Conservation (phyloP, 2,797 vertebrate species). For the Gambusia yucatana region DNA sequence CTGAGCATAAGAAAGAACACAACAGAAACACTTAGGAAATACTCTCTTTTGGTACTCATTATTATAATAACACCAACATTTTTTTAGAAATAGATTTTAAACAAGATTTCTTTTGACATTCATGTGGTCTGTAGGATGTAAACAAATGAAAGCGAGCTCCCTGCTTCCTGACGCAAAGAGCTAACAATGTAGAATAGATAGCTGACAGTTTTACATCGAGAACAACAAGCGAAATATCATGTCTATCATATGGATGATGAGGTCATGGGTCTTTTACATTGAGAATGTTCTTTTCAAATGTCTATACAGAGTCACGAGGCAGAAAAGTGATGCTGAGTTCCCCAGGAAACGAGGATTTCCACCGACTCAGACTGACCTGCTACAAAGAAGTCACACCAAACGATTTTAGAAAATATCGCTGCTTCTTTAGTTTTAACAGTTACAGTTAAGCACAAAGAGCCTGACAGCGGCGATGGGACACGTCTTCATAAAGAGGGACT, state of each 20-base stretch:
- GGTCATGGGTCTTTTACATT: slow-evolving; percentile 57
- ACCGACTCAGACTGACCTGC: slow-evolving; percentile 49
- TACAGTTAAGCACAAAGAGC: slow-evolving; percentile 56
- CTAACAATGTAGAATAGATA: slow-evolving; percentile 37
- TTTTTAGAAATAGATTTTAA: slow-evolving; percentile 66
- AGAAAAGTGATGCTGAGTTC: slow-evolving; percentile 23
- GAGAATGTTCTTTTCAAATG: slow-evolving; percentile 31
- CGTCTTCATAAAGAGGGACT: slow-evolving; percentile 26
- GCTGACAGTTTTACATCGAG: slow-evolving; percentile 52
- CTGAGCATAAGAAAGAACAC: slow-evolving; percentile 43
- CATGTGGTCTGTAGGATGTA: slow-evolving; percentile 84
- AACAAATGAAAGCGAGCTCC: slow-evolving; percentile 70
- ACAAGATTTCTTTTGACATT: slow-evolving; percentile 77
- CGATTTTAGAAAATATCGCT: slow-evolving; percentile 64
- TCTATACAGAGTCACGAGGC: slow-evolving; percentile 55
- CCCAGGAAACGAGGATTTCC: slow-evolving; percentile 17
- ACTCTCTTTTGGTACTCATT: slow-evolving; percentile 57
- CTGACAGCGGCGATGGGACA: slow-evolving; percentile 35
- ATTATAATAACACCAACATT: slow-evolving; percentile 57
- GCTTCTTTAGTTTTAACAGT: slow-evolving; percentile 50
- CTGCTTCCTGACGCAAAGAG: slow-evolving; percentile 39
- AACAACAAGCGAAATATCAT: slow-evolving; percentile 57
- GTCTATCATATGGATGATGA: slow-evolving; percentile 41
- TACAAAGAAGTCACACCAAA: slow-evolving; percentile 68
- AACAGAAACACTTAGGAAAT: slow-evolving; percentile 56